A percentile compares a stretch with the other conserved stretches of the same genome.
phyloP scores from a whole-genome alignment of 2,888 invertebrate species.

The Eupelmus urozonus region DNA sequence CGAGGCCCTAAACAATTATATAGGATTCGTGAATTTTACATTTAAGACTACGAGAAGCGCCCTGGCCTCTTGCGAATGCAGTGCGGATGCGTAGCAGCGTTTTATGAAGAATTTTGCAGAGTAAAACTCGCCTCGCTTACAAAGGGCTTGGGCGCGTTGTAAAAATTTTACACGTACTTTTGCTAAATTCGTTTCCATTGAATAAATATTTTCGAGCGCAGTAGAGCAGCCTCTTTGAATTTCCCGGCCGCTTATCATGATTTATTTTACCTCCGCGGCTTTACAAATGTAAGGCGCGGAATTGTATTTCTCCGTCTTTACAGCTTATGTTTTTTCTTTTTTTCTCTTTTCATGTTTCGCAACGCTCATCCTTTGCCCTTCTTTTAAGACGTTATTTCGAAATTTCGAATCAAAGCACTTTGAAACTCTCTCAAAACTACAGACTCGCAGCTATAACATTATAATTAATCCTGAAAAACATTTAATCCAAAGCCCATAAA shows the following conservation, averaged over 20 bases:
- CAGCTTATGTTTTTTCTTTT: background rate
- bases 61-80: background rate
- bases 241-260: background rate
- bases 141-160: slow-evolving; percentile 3
- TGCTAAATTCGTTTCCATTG: slow-evolving; percentile 31
- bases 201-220: too few species aligned
- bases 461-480: too few species aligned
- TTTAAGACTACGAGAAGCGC: background rate
- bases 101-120: slow-evolving; percentile 28
- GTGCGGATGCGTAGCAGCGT: background rate
- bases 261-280: background rate
- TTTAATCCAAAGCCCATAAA: too few species aligned
- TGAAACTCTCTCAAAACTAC: too few species aligned
- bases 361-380: background rate
- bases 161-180: slow-evolving; percentile 44
- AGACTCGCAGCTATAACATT: too few species aligned
- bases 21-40: slow-evolving; percentile 36
- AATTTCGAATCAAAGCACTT: too few species aligned
- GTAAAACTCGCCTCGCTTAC: slow-evolving; percentile 30
- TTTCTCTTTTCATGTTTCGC: background rate
- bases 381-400: too few species aligned
- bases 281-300: too few species aligned
- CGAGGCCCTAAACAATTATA: slow-evolving; percentile 19
- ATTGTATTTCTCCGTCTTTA: background rate
- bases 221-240: background rate